Percentiles rank a stretch among this genome's conserved stretches.
Conservation (phyloP, 1,140 invertebrate genomes). For the Helicoverpa zea region DNA sequence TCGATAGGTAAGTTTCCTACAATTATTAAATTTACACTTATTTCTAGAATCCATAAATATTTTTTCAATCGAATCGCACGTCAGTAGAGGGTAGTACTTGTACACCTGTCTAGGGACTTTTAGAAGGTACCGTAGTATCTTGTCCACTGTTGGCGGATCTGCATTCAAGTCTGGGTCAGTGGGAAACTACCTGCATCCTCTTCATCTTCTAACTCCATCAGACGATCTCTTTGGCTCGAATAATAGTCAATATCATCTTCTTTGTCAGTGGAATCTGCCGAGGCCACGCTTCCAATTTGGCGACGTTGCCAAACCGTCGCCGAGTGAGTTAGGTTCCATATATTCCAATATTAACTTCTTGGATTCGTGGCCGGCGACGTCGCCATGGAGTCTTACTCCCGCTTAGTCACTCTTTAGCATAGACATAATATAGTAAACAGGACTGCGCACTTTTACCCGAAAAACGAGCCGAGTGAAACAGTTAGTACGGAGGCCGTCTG, state of each 20-base stretch:
- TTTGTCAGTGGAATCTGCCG: slow-evolving; percentile 69
- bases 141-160: slow-evolving; percentile 57
- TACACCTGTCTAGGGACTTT: slow-evolving; percentile 30
- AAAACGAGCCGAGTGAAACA: too few relatives aligned
- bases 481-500: too few relatives aligned
- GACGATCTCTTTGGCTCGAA: slow-evolving; percentile 68
- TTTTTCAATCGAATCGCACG: slow-evolving; percentile 31
- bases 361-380: too few relatives aligned
- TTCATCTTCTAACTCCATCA: slow-evolving; percentile 63
- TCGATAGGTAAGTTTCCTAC: too few relatives aligned
- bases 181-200: slow-evolving; percentile 69
- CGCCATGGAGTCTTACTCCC: too few relatives aligned
- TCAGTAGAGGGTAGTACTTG: slow-evolving; percentile 39
- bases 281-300: too few relatives aligned
- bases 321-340: too few relatives aligned
- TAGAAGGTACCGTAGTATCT: slow-evolving; percentile 52
- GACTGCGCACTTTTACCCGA: too few relatives aligned
- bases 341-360: too few relatives aligned
- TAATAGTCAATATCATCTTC: slow-evolving; percentile 72
- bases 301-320: too few relatives aligned
- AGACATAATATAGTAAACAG: too few relatives aligned
- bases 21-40: slow-evolving; percentile 26
- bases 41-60: slow-evolving; percentile 26
- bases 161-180: slow-evolving; percentile 69
- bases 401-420: too few relatives aligned